phyloP scores from a whole-genome alignment of 1,140 invertebrate genomes.

The Brachionus manjavacas region DNA sequence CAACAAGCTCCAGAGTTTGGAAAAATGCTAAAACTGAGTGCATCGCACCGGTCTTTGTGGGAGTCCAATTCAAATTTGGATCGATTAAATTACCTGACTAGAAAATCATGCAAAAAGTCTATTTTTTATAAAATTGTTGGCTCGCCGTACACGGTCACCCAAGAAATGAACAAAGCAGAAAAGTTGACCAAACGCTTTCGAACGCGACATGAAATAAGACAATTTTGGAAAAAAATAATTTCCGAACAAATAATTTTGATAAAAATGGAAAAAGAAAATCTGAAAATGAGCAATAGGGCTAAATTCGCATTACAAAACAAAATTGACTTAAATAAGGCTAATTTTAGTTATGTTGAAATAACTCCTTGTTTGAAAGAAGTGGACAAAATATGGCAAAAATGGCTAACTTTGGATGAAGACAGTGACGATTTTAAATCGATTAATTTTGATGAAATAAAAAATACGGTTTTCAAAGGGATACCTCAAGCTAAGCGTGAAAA shows the following conservation, averaged over 20 bases:
- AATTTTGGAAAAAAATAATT: conserved; percentile 39
- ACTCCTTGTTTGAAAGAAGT: conserved; percentile 23
- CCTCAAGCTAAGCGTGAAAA: conserved; percentile 11
- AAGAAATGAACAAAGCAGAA: not conserved
- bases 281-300: not conserved
- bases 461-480: conserved; percentile 16
- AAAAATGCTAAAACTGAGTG: not conserved
- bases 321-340: not conserved
- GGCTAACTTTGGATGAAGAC: not conserved
- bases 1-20: not conserved
- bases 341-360: conserved; percentile 31
- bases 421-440: not conserved
- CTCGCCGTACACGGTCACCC: not conserved
- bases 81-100: not conserved
- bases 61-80: not conserved
- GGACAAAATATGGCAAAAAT: conserved; percentile 17
- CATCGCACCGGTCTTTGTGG: not conserved
- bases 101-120: not conserved
- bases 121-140: conserved; percentile 22
- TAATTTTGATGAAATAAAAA: not conserved
- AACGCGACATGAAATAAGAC: not conserved
- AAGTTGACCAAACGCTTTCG: not conserved
- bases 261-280: conserved; percentile 40
- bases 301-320: not conserved
- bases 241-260: conserved; percentile 33